These are phyloP conservation scores for Drosophila kikkawai DNA, from an alignment of 1,140 invertebrate species.

Conservation along the genomic window DNA sequence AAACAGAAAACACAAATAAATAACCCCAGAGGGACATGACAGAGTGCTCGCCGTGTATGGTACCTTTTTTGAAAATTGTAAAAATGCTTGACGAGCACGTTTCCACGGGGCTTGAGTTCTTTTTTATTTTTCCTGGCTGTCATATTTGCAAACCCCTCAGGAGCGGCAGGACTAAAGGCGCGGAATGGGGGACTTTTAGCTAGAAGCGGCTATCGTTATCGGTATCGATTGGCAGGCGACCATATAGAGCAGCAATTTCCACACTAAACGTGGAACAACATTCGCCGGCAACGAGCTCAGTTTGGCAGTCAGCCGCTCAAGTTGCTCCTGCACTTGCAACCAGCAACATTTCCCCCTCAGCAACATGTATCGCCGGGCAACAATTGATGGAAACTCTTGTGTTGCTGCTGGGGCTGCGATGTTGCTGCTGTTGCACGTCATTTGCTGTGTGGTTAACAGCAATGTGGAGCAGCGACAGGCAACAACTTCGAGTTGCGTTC, in stretches of 20 bases:
- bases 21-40: conserved; percentile 45
- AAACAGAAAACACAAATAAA: conserved; percentile 68
- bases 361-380: conserved; percentile 51
- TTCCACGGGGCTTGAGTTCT: conserved; percentile 48
- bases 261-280: conserved; percentile 39
- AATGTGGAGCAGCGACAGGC: conserved; percentile 72
- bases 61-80: conserved; percentile 77
- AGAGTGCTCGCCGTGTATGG: conserved; percentile 31
- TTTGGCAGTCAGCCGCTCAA: conserved; percentile 43
- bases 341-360: conserved; percentile 26
- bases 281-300: conserved; percentile 26
- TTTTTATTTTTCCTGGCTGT: conserved; percentile 16
- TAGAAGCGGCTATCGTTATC: conserved; percentile 49
- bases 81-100: conserved; percentile 77
- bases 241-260: conserved; percentile 64
- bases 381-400: conserved; percentile 43
- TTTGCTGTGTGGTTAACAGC: conserved; percentile 73
- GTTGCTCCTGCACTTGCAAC: conserved; percentile 32
- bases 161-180: neutral
- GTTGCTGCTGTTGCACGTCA: conserved; percentile 64
- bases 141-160: conserved; percentile 38
- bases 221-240: conserved; percentile 42
- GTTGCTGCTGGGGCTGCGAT: conserved; percentile 36
- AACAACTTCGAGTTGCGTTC: conserved; percentile 70
- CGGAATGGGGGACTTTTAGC: conserved; percentile 15